Evolutionary conservation across 2,888 invertebrate genomes (phyloP).

Genomic region (Lasius platythorax): DNA sequence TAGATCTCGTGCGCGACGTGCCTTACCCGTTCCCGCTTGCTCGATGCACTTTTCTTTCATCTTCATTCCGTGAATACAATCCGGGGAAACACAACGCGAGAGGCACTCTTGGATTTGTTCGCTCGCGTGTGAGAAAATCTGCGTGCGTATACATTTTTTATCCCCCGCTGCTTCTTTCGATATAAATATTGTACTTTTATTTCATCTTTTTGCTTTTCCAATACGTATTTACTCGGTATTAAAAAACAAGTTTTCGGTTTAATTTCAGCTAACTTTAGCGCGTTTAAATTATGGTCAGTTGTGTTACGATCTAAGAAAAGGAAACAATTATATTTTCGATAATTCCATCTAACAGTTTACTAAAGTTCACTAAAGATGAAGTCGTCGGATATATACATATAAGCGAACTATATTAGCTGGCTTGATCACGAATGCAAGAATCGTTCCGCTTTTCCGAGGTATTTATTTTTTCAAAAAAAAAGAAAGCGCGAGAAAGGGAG

Average conservation of each 20-base stretch:
- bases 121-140: background rate
- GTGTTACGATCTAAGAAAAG: background rate
- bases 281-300: background rate
- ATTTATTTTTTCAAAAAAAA: background rate
- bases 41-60: constrained; percentile 43
- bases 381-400: background rate
- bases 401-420: background rate
- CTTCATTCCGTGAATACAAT: constrained; percentile 29
- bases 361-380: background rate
- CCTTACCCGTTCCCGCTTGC: constrained; percentile 23
- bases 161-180: background rate
- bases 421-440: constrained; percentile 4
- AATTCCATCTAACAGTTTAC: background rate
- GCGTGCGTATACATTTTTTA: background rate
- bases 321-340: background rate
- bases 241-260: background rate
- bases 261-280: background rate
- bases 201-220: background rate
- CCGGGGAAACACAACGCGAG: constrained; percentile 5
- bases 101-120: constrained; percentile 41
- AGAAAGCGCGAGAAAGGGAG: background rate
- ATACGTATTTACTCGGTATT: background rate
- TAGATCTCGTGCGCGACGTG: constrained; percentile 49
- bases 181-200: background rate
- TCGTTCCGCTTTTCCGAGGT: background rate